A percentile compares a stretch with the other conserved stretches of the same genome.
Conservation (phyloP, 2,797 vertebrate genomes). For the Lithobates sylvaticus region DNA sequence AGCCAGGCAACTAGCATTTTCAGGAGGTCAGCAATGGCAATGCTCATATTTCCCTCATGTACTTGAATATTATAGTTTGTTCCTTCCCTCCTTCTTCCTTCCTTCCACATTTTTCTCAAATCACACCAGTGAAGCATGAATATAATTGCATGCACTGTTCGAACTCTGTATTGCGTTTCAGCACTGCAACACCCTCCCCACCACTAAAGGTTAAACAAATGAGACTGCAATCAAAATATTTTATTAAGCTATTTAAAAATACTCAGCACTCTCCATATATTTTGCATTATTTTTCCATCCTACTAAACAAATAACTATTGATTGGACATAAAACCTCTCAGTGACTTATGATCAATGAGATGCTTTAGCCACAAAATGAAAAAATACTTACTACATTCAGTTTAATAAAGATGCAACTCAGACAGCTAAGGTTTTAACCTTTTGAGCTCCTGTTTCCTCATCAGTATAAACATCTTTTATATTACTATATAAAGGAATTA, state of each 20-base stretch:
- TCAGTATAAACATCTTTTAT: background rate
- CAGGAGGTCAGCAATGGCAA: too few relatives aligned
- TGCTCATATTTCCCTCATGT: too few relatives aligned
- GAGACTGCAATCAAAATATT: conserved; percentile 64
- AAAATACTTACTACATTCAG: conserved; percentile 80
- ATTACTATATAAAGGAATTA: background rate
- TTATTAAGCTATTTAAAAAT: conserved; percentile 62
- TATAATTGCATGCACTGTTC: background rate
- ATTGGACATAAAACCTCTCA: conserved; percentile 79
- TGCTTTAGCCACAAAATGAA: conserved; percentile 75
- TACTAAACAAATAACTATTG: conserved; percentile 85
- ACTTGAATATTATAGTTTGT: too few relatives aligned
- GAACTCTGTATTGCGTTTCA: background rate
- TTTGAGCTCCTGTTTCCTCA: background rate
- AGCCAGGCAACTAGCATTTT: too few relatives aligned
- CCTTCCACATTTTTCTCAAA: background rate
- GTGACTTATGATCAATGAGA: conserved; percentile 83
- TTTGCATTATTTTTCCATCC: conserved; percentile 64
- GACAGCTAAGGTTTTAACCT: conserved; percentile 64
- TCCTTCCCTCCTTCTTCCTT: too few relatives aligned
- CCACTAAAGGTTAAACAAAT: conserved; percentile 69
- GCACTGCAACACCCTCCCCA: conserved; percentile 15
- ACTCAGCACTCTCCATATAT: conserved; percentile 54
- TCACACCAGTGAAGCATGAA: too few relatives aligned
- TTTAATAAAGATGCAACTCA: conserved; percentile 87